Evolutionary conservation across 1,140 invertebrate species (phyloP), one percentile per base, ranked within the genome.

Genomic region (Drosophila ercepeae): DNA sequence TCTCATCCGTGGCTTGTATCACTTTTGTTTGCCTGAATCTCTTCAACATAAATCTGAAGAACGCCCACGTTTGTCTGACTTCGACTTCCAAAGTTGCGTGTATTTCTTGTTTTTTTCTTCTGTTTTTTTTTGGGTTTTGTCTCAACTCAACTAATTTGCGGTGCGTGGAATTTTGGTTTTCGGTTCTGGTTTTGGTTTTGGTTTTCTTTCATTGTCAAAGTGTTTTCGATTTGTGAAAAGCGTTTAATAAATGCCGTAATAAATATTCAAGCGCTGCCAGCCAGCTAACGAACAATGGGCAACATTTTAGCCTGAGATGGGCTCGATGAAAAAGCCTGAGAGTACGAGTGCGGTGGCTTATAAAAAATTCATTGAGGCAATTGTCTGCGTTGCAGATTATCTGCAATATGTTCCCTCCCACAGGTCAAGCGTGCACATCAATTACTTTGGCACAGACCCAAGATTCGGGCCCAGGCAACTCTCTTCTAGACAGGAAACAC

Each of bases 361-460:
- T 84, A 84, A 84, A 84, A 84, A 84, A 84, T 86, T 84, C 81
- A 84, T 84, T 84, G 72, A 84, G 81, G 81, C 81, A 88, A 90
- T 90, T 90, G 89, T 89, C 83, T 90, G 89, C 74, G 67, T 84
- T 78, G 83, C 59, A 90, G 89, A 90, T 90, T 90, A 90, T 90
- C 89, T 90, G 79, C 89, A 88, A 90, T 90, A 89, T 82, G 89
- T 90, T 90, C 82, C 89, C 89, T 90, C 89, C 89, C 78, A 90
- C 89, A 90, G 89, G 89, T 90, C 89, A 90, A 89, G 75, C 84
- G 81, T 86, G 83, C 89, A 90, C 89, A 90, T 90, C 89, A 90
- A 90, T 90, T 90, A 90, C 81, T 75, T 90, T 90, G 89, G 89
- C 89, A 90, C 84, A 89, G 81, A 77, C 81, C 63, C 73, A 86